Evolutionary conservation across 1,140 invertebrate species (phyloP), one percentile per base, ranked within the genome.

Genomic region (Penaeus vannamei): DNA sequence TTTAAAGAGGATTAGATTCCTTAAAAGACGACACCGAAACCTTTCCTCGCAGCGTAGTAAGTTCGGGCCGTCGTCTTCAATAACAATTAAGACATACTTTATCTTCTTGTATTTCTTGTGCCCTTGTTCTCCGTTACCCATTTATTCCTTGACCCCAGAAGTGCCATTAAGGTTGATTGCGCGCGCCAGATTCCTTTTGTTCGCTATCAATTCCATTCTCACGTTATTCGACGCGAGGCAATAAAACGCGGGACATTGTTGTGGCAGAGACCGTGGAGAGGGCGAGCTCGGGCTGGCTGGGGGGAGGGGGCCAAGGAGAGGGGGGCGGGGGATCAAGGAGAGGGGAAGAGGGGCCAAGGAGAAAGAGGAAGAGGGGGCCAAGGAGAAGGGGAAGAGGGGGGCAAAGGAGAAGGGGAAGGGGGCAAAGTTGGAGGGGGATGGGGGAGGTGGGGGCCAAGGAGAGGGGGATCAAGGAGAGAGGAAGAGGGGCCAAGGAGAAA

Each of bases 101-200:
- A 66, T 79, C 60, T 53, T 53, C 53, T 53, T 53, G 53, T 53
- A 53, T 53, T 53, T 53, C 53, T 53, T 53, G 53, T 53, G 53
- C 53, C 53, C 53, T 53, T 53, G 53, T 53, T 53, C 53, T 53
- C 53, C 53, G 53, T 53, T 53, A 17, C 53, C 53, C 53, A 66
- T 64, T 32, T 59, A 81, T 69, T 69, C 36, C 46, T 82, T 66
- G 79, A 82, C 79, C 80, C 62, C 86, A 26, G 23, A 87, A 83
- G 86, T 87, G 60, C 86, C 79, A 87, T 87, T 87, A 87, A 87
- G 64, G 12, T 36, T 66, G 85, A 81, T 66, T 81, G 76, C 69
- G 85, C 81, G 76, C 77, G 61, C 60, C 26, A 53, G 32, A 87
- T 79, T 81, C 86, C 86, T 87, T 87, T 87, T 87, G 79, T 83